Evolutionary conservation across 2,797 vertebrate species (phyloP).

Genomic region (Mormyrus proboscirostris): DNA sequence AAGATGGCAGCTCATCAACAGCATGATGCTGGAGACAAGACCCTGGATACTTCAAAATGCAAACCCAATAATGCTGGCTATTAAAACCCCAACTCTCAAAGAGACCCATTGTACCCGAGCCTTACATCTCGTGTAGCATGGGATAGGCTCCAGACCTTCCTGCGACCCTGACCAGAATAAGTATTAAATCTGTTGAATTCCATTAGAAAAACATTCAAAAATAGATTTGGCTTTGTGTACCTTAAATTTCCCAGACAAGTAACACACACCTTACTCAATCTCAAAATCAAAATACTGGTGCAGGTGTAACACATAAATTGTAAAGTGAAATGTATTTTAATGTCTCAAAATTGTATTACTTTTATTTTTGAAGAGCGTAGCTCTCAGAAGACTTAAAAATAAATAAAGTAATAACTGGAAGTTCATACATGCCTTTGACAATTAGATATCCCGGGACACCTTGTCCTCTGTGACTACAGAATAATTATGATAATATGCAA

Average conservation of each 20-base stretch:
- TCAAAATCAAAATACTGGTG: not conserved
- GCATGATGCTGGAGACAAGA: not conserved
- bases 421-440: slow-evolving; percentile 61
- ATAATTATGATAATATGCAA: slow-evolving; percentile 93
- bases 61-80: not conserved
- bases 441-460: slow-evolving; percentile 60
- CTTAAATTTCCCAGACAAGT: not conserved
- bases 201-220: not conserved
- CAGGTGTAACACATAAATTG: not conserved
- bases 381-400: not conserved
- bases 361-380: not conserved
- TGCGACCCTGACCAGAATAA: not conserved
- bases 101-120: not conserved
- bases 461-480: slow-evolving; percentile 65
- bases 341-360: not conserved
- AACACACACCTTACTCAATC: not conserved
- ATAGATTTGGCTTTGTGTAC: not conserved
- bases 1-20: not conserved
- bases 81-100: not conserved
- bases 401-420: slow-evolving; percentile 51
- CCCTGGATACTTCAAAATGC: not conserved
- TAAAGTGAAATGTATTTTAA: not conserved
- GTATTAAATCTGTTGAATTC: not conserved
- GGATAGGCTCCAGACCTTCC: not conserved
- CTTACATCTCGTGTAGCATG: not conserved